Evolutionary conservation across 1,140 invertebrate species (phyloP), one percentile per base, ranked within the genome.

Genomic region (Drosophila kohkoa): DNA sequence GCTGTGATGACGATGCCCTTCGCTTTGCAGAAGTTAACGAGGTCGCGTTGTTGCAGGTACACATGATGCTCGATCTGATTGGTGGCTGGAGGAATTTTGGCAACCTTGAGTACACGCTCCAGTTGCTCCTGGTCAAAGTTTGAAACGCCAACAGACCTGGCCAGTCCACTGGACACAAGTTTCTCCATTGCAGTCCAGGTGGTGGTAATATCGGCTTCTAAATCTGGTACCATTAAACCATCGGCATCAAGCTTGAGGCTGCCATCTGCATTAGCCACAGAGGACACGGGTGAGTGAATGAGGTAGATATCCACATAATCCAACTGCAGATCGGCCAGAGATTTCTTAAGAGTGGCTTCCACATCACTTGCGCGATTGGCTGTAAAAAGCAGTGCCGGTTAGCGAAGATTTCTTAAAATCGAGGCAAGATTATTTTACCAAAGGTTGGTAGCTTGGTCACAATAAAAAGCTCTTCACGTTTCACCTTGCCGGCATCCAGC

Each of bases 231-330:
- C 52, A 96, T 94, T 55, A 93, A 93, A 58, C 96, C 96, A 85
- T 96, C 94, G n/a, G 93, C 93, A 52, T 93, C 81, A 2, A 72
- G 6, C 65, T 82, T 81, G n/a, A 92, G 86, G 92, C 94, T 45
- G 90, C 92, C 62, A 75, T 75, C 91, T 81, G 95, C 83, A 45
- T 93, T 72, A 73, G 93, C 79, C 65, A 82, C 91, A 20, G 95
- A 78, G 1, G 94, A 94, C 90, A 97, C 96, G 0, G 98, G 97
- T 30, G 95, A 94, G 75, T 98, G 97, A 59, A 98, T 94, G 7
- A 98, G 93, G 91, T 97, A 98, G 63, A 98, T 93, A 86, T 98
- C 97, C 2, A 98, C 92, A 86, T 98, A 98, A 62, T 96, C 95
- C 59, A 97, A 83, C 74, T 96, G 94, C n/a, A 98, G 92, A 43